Percentiles rank a stretch among this genome's conserved stretches.
Evolutionary conservation across 2,888 invertebrate genomes (phyloP).

Genomic region (Synanthedon tipuliformis): DNA sequence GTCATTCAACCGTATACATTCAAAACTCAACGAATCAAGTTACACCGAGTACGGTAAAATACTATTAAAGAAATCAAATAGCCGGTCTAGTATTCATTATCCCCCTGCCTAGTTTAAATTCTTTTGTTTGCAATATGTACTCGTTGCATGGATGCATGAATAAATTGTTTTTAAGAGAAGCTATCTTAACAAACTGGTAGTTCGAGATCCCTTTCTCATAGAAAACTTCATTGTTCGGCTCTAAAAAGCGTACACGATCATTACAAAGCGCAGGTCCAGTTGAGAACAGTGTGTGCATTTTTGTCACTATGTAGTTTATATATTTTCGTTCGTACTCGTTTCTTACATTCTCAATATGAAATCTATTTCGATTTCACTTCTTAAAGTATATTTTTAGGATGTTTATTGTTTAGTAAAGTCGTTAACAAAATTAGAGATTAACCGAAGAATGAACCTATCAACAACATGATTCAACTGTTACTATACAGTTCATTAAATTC

Average conservation of each 20-base stretch:
- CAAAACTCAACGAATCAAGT: slow-evolving; percentile 19
- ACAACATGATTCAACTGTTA: too few species aligned
- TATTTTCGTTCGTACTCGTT: too few species aligned
- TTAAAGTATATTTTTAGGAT: too few species aligned
- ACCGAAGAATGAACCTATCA: too few species aligned
- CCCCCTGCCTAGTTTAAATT: slow-evolving; percentile 66
- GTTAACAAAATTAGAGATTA: too few species aligned
- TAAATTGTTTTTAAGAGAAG: slow-evolving; percentile 57
- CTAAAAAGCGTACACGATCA: slow-evolving; percentile 56
- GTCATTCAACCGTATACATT: slow-evolving; percentile 32
- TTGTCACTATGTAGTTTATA: not conserved
- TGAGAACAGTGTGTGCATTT: slow-evolving; percentile 12
- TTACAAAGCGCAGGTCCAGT: slow-evolving; percentile 58
- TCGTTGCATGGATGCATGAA: slow-evolving; percentile 65
- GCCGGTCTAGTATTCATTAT: slow-evolving; percentile 66
- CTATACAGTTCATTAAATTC: too few species aligned
- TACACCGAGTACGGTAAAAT: slow-evolving; percentile 46
- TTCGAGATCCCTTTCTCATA: slow-evolving; percentile 70
- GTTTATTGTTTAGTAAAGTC: too few species aligned
- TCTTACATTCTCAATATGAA: too few species aligned
- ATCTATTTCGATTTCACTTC: too few species aligned
- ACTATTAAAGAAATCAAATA: slow-evolving; percentile 45
- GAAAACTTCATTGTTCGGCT: slow-evolving; percentile 59
- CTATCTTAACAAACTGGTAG: slow-evolving; percentile 64
- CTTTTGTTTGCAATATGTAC: slow-evolving; percentile 49